Evolutionary conservation across 64 coral and sea anemone genomes (phyloP), one percentile per base, ranked within the genome.

Genomic region (Trachythela sp.): DNA sequence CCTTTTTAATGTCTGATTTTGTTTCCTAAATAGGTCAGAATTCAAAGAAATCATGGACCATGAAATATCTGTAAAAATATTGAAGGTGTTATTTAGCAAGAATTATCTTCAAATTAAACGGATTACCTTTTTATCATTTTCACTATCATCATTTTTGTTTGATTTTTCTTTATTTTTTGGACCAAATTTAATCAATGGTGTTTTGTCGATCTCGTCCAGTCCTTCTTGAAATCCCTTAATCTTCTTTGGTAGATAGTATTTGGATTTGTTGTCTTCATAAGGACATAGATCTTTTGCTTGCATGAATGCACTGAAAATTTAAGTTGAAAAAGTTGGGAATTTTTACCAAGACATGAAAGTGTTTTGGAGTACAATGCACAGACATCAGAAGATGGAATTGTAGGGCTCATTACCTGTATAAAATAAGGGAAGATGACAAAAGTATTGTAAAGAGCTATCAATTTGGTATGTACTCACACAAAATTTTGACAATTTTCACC

Each of bases 241-340:
- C 33, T 80, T 80, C 75, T 80, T 80, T 39, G 32, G 75, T 5
- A 80, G 13, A 36, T 80, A 80, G 34, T 80, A 80, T 37, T 80
- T 80, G 8, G 26, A 10, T 68, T 20, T 90, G 83, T 26, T 75
- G 59, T 24, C 54, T 54, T 91, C 86, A 71, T 94, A 94, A 17
- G 84, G 88, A 86, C 87, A 94, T 30, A 94, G 70, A 60, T 94
- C 93, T 84, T 88, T 91, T 10, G 86, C 80, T 70, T 85, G 93
- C 93, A 94, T 94, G 18, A 94, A 86, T 42, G 93, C 93, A 83
- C 92, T 94, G 54, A 11, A 86, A 83, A 30, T 0, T n/a, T 22
- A 27, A n/a, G n/a, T n/a, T n/a, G 42, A 45, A 45, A 45, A 45
- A n/a, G n/a, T n/a, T n/a, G n/a, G n/a, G n/a, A n/a, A n/a, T n/a